A percentile compares a stretch with the other conserved stretches of the same genome.
Evolutionary conservation across 1,140 invertebrate species (phyloP).

Genomic region (Bombyx mandarina): DNA sequence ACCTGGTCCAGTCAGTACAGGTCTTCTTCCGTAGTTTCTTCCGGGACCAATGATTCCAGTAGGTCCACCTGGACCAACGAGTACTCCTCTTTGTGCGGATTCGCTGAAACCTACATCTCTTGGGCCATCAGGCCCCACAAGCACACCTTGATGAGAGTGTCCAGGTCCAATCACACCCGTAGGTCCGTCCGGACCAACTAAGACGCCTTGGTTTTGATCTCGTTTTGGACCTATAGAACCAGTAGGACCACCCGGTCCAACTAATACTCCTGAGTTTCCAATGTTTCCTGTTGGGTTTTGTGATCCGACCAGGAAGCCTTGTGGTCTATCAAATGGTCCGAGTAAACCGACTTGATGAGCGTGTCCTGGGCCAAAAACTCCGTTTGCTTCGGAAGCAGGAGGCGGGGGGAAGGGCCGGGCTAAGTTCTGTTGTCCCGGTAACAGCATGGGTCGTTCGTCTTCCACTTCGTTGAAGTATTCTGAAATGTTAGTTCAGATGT

Average conservation of each 20-base stretch:
- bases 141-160: slow-evolving; percentile 7
- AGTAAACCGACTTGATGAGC: slow-evolving; percentile 10
- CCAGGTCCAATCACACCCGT: slow-evolving; percentile 66
- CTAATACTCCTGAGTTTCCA: slow-evolving; percentile 31
- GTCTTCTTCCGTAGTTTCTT: not conserved
- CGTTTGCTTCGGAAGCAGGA: slow-evolving; percentile 16
- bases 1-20: slow-evolving; percentile 70
- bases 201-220: slow-evolving; percentile 23
- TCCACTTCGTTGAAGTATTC: slow-evolving; percentile 52
- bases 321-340: slow-evolving; percentile 14
- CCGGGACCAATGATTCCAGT: slow-evolving; percentile 7
- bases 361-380: slow-evolving; percentile 38
- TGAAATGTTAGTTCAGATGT: slow-evolving; percentile 15
- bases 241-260: slow-evolving; percentile 32
- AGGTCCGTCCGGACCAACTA: slow-evolving; percentile 72
- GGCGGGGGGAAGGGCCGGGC: slow-evolving; percentile 33
- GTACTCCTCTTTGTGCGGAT: slow-evolving; percentile 9
- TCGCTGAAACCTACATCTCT: not conserved
- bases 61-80: slow-evolving; percentile 46
- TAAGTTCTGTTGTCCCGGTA: slow-evolving; percentile 23
- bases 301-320: slow-evolving; percentile 39
- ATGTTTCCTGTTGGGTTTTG: slow-evolving; percentile 1
- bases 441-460: slow-evolving; percentile 36
- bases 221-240: slow-evolving; percentile 41
- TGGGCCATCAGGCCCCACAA: slow-evolving; percentile 22